Conservation (phyloP, 1,140 invertebrate species). For the Hypsibius dujardini region DNA sequence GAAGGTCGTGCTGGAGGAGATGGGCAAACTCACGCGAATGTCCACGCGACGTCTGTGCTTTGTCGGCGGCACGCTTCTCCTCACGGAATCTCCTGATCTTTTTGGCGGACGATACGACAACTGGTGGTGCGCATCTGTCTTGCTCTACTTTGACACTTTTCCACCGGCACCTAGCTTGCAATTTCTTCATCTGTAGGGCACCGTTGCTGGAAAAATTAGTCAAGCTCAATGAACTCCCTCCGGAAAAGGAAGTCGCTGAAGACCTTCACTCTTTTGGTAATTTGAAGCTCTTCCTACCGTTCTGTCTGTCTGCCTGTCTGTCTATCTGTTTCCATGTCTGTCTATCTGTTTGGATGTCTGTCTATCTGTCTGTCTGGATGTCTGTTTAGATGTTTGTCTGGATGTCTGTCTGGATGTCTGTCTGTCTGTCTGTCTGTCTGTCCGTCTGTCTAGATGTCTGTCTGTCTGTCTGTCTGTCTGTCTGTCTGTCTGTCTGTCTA, state of each 20-base stretch:
- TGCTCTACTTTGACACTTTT: no score
- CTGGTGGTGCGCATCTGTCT: neutral
- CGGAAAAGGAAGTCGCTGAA: conserved; percentile 6
- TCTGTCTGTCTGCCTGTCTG: no score
- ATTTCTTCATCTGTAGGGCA: neutral
- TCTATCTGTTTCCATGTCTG: no score
- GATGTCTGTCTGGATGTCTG: no score
- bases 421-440: no score
- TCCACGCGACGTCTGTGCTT: neutral
- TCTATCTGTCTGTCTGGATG: no score
- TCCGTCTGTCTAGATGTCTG: no score
- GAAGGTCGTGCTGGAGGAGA: neutral
- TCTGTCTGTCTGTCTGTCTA: no score
- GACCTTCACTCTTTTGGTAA: conserved; percentile 13
- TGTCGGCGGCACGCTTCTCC: neutral
- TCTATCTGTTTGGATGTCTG: no score
- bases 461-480: no score
- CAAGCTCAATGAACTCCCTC: neutral
- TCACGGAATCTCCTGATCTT: neutral
- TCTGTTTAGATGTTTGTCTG: no score
- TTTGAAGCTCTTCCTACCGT: neutral
- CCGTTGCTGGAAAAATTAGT: neutral
- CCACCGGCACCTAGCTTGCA: no score
- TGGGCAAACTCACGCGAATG: neutral
- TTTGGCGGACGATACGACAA: neutral